Base-by-base conservation (phyloP, 1,140 invertebrate species). In the Acyrthosiphon pisum region DNA sequence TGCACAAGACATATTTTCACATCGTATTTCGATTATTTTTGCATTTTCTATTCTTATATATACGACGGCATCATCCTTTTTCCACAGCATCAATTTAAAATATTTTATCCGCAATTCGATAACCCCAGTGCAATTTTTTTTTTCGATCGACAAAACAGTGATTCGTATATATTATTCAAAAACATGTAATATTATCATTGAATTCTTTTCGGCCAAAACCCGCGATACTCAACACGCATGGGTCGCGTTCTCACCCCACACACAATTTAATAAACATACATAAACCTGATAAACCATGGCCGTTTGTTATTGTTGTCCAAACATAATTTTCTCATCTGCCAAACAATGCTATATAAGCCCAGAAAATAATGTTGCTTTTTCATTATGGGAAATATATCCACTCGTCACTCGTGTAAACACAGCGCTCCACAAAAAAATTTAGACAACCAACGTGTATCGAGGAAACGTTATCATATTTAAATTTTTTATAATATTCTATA, bases 1-100 rank as follows among this genome's bases (percentile, higher is more conserved):
- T n/a, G 30, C 30, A 48, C 30, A 48, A 6, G 30, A 87, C 46
- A 48, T 89, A 56, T 89, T 56, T 37, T 35, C 46, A 88, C 87
- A 89, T 37, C 48, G 48, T 11, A 50, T 35, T 89, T 88, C 48
- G 48, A 90, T 90, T 56, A 90, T 60, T 23, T 90, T 90, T 90
- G 88, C 50, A 90, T 90, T 56, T 56, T 90, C 20, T 90, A 60
- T 56, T 89, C 8, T 37, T 35, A 44, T 41, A 44, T 41, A 30
- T 44, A 30, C 7, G 48, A 89, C 48, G 46, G 48, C 30, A 53
- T 23, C 35, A 50, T 88, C 48, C 8, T 14, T 88, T 35, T 50
- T 50, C n/a, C 48, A 50, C 7, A 6, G 30, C n/a, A 87, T 48
- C 86, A 88, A 88, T 50, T 50, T 48, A 50, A 88, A 88, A 88